Conservation (phyloP, 2,113 vertebrate genomes). For the Charina bottae region DNA sequence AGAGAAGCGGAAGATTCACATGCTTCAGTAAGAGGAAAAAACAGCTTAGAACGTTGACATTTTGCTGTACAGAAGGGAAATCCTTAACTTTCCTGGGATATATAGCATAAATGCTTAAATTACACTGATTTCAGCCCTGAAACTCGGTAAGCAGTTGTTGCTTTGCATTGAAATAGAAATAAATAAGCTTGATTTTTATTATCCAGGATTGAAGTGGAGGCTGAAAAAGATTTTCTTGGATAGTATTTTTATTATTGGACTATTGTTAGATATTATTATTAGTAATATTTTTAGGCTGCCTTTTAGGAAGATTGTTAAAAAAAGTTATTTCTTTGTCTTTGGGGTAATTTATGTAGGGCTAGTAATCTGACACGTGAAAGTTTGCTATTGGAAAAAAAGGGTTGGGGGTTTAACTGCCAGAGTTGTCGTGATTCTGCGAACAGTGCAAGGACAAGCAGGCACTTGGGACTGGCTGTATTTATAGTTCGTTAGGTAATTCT, state of each 20-base stretch:
- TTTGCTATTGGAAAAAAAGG: neutral
- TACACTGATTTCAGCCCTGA: neutral
- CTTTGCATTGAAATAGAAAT: too few species aligned
- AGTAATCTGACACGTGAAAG: neutral
- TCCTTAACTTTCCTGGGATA: neutral
- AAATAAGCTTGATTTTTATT: neutral
- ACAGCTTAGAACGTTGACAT: neutral
- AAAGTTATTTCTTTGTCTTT: neutral
- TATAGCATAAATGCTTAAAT: neutral
- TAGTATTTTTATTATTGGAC: neutral
- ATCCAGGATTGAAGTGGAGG: neutral
- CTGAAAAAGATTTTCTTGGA: neutral
- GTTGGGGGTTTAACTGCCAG: neutral
- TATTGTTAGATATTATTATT: neutral
- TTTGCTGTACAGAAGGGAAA: neutral
- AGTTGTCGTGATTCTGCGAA: neutral
- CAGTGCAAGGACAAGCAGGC: neutral
- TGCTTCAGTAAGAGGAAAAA: neutral
- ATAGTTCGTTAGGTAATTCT: too few species aligned
- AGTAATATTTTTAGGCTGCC: neutral
- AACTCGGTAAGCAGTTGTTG: neutral
- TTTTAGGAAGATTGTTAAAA: neutral
- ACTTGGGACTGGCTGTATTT: neutral
- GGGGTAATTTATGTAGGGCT: neutral
- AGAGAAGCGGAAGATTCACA: neutral